Percentiles rank a stretch among this genome's conserved stretches.
phyloP scores from a whole-genome alignment of 2,797 vertebrate genomes.

The Austrolebias charrua region DNA sequence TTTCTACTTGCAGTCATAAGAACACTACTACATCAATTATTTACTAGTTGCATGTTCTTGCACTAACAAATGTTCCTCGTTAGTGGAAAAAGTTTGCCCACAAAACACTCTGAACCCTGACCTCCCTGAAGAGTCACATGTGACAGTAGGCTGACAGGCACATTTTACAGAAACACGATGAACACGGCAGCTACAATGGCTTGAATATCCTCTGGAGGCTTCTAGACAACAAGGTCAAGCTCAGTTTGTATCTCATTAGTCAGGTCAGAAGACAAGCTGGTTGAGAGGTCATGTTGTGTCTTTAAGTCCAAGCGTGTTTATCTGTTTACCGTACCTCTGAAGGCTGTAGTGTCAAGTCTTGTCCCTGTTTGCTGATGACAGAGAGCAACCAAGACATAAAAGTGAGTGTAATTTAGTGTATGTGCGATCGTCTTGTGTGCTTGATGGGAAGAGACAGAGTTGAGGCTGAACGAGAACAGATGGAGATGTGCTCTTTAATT shows the following conservation, averaged over 20 bases:
- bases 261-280: conserved; percentile 51
- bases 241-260: conserved; percentile 67
- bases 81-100: conserved; percentile 34
- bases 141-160: conserved; percentile 39
- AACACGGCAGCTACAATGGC: conserved; percentile 28
- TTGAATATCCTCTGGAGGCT: conserved; percentile 51
- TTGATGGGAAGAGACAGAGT: conserved; percentile 67
- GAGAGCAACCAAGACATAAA: conserved; percentile 46
- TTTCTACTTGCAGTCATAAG: background rate
- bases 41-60: conserved; percentile 22
- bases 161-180: conserved; percentile 33
- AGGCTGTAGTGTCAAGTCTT: conserved; percentile 40
- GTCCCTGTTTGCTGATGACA: conserved; percentile 39
- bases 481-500: conserved; percentile 88
- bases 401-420: conserved; percentile 27
- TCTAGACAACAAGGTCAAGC: conserved; percentile 51
- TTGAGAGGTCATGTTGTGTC: conserved; percentile 46
- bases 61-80: conserved; percentile 14
- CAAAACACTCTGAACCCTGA: conserved; percentile 47
- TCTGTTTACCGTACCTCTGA: conserved; percentile 48
- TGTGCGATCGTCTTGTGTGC: conserved; percentile 50
- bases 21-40: conserved; percentile 23
- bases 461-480: conserved; percentile 84
- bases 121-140: conserved; percentile 26
- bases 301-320: conserved; percentile 50